Percentiles rank a stretch among this genome's conserved stretches.
Evolutionary conservation across 2,888 invertebrate species (phyloP).

Genomic region (Ophioninae sp.): DNA sequence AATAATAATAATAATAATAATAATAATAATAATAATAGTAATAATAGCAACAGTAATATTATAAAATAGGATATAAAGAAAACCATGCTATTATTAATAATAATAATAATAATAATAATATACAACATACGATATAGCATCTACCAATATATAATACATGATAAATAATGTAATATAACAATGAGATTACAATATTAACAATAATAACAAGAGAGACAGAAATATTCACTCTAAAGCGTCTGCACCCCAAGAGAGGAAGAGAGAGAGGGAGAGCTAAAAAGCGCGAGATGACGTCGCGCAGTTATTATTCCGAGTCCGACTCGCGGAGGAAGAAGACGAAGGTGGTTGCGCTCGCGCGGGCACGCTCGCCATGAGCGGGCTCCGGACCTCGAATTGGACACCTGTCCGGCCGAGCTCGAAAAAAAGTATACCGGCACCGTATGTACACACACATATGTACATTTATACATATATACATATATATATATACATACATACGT

Average conservation of each 20-base stretch:
- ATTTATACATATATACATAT: slow-evolving; percentile 11
- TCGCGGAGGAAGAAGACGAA: slow-evolving; percentile 37
- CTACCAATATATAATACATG: too few species aligned
- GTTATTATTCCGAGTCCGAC: slow-evolving; percentile 40
- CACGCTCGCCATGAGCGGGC: slow-evolving; percentile 21
- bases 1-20: too few species aligned
- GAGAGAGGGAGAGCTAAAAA: slow-evolving; percentile 14
- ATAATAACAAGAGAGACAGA: background rate
- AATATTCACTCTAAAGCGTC: too few species aligned
- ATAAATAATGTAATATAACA: too few species aligned
- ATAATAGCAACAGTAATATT: too few species aligned
- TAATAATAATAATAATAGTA: too few species aligned
- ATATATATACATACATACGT: slow-evolving; percentile 17
- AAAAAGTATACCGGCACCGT: slow-evolving; percentile 47
- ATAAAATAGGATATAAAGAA: too few species aligned
- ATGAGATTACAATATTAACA: too few species aligned
- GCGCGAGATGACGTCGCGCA: slow-evolving; percentile 42
- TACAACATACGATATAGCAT: too few species aligned
- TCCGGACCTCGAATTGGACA: slow-evolving; percentile 67
- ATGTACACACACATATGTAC: too few species aligned
- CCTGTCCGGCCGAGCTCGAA: slow-evolving; percentile 66
- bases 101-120: too few species aligned
- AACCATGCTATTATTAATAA: too few species aligned
- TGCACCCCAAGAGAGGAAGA: background rate
- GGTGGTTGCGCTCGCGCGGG: slow-evolving; percentile 34